These are phyloP conservation scores for Hycleus phaleratus DNA, from an alignment of 1,140 invertebrate species.

Conservation along the genomic window DNA sequence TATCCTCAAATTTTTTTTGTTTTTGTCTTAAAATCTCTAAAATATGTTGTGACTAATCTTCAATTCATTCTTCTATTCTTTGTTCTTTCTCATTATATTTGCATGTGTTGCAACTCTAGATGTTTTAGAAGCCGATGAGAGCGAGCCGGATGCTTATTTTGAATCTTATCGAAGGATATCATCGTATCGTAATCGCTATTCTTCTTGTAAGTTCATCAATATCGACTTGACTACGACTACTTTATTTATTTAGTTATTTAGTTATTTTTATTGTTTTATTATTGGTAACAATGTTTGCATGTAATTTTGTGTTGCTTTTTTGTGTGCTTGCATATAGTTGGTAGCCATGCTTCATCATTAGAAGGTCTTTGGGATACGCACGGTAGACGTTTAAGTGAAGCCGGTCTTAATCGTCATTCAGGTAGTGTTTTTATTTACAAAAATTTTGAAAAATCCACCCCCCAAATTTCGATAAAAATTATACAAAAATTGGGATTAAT, in stretches of 20 bases:
- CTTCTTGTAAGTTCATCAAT: constrained; percentile 45
- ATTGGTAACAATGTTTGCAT: constrained; percentile 38
- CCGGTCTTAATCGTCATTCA: constrained; percentile 60
- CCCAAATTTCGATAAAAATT: neutral
- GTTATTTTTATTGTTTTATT: constrained; percentile 8
- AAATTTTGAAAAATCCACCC: neutral
- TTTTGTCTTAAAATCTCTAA: neutral
- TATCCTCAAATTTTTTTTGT: neutral
- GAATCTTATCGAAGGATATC: constrained; percentile 34
- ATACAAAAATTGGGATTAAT: no score
- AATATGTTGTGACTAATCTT: neutral
- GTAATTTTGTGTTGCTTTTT: constrained; percentile 38
- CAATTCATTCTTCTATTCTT: neutral
- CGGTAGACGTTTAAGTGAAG: constrained; percentile 58
- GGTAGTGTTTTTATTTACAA: constrained; percentile 42
- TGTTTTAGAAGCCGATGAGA: constrained; percentile 48
- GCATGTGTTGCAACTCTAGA: constrained; percentile 33
- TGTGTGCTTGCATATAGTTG: constrained; percentile 46
- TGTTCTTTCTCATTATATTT: neutral
- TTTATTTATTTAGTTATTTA: constrained; percentile 2
- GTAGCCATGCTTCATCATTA: constrained; percentile 55
- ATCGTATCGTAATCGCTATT: constrained; percentile 42
- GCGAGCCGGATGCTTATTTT: constrained; percentile 42
- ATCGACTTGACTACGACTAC: neutral
- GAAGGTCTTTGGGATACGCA: constrained; percentile 58